Conservation (phyloP, 2,888 invertebrate species). For the Clistopyga incitator region DNA sequence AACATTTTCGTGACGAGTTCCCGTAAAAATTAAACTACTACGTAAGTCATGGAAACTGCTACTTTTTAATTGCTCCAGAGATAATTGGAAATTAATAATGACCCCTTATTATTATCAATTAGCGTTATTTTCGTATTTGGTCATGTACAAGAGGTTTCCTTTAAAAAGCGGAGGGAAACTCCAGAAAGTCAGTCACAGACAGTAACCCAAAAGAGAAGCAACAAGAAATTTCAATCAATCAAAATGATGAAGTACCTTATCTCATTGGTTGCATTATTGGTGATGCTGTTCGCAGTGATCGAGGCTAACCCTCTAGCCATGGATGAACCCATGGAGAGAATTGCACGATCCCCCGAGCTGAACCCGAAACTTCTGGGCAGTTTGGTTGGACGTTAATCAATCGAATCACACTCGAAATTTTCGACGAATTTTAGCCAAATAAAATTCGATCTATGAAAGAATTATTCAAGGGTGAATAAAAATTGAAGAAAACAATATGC, state of each 20-base stretch:
- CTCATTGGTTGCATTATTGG: neutral
- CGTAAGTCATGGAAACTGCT: too few species aligned
- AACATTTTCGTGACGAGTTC: too few species aligned
- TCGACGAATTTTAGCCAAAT: too few species aligned
- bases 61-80: too few species aligned
- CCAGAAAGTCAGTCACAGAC: neutral
- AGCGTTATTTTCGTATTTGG: neutral
- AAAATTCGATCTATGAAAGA: too few species aligned
- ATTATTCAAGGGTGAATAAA: too few species aligned
- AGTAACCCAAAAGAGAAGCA: neutral
- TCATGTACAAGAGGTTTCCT: neutral
- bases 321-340: neutral
- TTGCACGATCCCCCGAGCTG: neutral
- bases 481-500: too few species aligned
- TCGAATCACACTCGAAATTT: neutral
- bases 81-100: too few species aligned
- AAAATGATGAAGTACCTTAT: neutral
- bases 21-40: too few species aligned
- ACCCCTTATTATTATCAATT: too few species aligned
- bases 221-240: neutral
- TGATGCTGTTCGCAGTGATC: neutral
- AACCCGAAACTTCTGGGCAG: neutral
- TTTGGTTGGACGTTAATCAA: neutral
- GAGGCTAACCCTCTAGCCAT: neutral
- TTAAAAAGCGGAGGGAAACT: neutral